Evolutionary conservation across 2,888 invertebrate species (phyloP).

Genomic region (Steromphala cineraria): DNA sequence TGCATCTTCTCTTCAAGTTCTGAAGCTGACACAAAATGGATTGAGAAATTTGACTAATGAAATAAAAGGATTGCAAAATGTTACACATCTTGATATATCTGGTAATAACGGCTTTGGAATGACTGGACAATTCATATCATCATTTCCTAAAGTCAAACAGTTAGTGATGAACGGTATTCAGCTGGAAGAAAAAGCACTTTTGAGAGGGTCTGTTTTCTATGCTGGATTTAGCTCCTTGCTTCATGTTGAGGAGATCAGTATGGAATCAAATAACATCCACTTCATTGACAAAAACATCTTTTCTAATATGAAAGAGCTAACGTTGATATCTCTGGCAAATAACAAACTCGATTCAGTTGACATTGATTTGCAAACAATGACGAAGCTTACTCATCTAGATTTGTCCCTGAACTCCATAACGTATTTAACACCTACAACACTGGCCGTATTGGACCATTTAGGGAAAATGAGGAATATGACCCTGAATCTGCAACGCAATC

Average conservation of each 20-base stretch:
- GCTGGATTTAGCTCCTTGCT: not conserved
- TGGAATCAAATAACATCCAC: not conserved
- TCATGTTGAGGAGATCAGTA: not conserved
- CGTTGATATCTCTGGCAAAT: not conserved
- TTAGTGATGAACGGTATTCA: not conserved
- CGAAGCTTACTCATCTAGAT: not conserved
- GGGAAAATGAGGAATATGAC: not conserved
- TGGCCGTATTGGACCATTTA: not conserved
- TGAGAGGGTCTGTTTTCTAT: not conserved
- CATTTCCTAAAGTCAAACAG: not conserved
- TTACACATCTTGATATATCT: not conserved
- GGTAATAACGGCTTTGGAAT: not conserved
- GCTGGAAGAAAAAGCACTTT: not conserved
- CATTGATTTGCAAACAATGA: not conserved
- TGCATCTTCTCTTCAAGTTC: not conserved
- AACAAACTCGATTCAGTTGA: not conserved
- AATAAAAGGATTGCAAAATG: not conserved
- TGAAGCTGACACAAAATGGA: not conserved
- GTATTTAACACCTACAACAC: not conserved
- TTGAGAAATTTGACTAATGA: not conserved
- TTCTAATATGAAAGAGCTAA: not conserved
- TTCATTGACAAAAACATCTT: not conserved
- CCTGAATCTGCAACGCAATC: not conserved
- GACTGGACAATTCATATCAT: not conserved
- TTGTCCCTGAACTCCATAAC: not conserved